Evolutionary conservation across 2,888 invertebrate genomes (phyloP).

Genomic region (Linnaemya vulpina): DNA sequence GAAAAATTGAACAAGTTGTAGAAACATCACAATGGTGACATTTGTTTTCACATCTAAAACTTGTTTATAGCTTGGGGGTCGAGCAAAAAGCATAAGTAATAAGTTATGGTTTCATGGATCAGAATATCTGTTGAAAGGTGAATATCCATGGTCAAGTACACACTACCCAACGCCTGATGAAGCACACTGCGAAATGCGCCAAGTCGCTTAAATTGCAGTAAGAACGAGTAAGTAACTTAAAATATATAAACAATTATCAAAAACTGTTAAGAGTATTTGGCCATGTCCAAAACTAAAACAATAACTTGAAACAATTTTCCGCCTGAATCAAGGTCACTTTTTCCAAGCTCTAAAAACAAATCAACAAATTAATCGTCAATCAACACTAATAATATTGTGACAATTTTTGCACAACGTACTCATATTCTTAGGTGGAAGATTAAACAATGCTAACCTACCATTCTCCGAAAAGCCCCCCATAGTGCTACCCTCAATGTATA

Average conservation of each 20-base stretch:
- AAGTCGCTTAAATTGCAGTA: neutral
- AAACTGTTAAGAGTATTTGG: slow-evolving; percentile 48
- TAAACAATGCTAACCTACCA: no score
- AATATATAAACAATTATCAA: slow-evolving; percentile 45
- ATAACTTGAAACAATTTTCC: slow-evolving; percentile 6
- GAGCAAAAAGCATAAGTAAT: neutral
- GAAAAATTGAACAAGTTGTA: slow-evolving; percentile 2
- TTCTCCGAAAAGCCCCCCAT: no score
- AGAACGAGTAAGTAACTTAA: neutral
- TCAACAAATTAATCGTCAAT: slow-evolving; percentile 9
- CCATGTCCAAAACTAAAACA: slow-evolving; percentile 17
- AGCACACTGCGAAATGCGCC: neutral
- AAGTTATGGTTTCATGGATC: slow-evolving; percentile 42
- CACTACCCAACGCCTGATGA: neutral
- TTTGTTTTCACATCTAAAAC: no score
- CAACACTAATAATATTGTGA: no score
- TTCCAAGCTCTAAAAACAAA: neutral
- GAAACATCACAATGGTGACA: no score
- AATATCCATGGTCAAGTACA: neutral
- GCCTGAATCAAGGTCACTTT: slow-evolving; percentile 17
- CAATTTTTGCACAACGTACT: no score
- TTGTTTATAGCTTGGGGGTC: slow-evolving; percentile 3
- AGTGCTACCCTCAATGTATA: no score
- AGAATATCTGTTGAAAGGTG: slow-evolving; percentile 15
- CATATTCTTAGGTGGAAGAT: no score